Base-by-base conservation (phyloP, 2,113 vertebrate genomes). In the Alouatta palliata region DNA sequence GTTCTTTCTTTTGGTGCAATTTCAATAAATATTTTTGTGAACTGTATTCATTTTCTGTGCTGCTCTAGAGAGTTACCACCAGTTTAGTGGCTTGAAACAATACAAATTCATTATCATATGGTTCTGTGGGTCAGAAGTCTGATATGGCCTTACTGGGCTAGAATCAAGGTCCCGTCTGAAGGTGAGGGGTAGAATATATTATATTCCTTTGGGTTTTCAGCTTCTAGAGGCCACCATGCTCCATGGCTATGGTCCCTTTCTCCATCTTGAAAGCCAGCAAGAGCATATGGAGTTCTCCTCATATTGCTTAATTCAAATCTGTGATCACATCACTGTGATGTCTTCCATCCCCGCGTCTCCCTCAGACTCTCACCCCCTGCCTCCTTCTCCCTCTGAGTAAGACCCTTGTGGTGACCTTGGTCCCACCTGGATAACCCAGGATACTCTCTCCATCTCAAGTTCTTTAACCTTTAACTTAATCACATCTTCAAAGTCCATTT, bases 131-230 rank as follows among this genome's bases (percentile, higher is more conserved):
- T 73, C 58, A 40, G 54, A 83, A 43, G 16, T 30, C 20, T 8
- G 47, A 52, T 13, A 23, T 3, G 79, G 17, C n/a, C 17, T 19
- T 35, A 0, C 27, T 25, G 30, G 52, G 35, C 56, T 87, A 8
- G 20, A 19, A 43, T 35, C 19, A 21, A 3, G 5, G 2, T 19
- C 30, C 19, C 12, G 30, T 19, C 12, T 11, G 21, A 71, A 76
- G 3, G 11, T 7, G 61, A 30, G 9, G 30, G 11, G 4, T 6
- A 32, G 11, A 70, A 3, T 12, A 5, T 12, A 0, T 40, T 12
- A 5, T 12, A 0, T 40, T 3, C 68, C 49, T 52, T 61, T 23
- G 3, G 43, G 45, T 47, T 16, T 20, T 19, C 6, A 4, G 66
- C 10, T 76, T 76, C 70, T 32, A 2, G 5, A 52, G 61, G 13